These are phyloP conservation scores for Fistularia commersonii DNA, from an alignment of 2,797 vertebrate genomes.

Conservation along the genomic window DNA sequence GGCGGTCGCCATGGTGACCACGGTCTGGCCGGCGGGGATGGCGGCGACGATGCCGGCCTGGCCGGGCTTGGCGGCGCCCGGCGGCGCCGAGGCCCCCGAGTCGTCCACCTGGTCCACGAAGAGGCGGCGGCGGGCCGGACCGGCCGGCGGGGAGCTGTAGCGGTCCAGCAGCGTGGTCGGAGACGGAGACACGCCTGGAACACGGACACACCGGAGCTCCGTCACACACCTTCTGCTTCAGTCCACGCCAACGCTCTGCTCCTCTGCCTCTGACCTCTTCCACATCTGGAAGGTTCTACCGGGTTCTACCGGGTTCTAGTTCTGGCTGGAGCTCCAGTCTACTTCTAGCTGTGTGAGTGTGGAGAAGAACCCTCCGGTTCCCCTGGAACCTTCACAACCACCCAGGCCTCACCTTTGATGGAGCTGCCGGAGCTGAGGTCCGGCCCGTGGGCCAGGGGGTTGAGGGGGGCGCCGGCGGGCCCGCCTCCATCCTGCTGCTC, in stretches of 20 bases:
- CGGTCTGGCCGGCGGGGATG: constrained; percentile 86
- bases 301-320: too few relatives aligned
- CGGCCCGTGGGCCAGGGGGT: constrained; percentile 61
- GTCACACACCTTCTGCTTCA: not conserved
- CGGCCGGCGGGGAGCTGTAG: constrained; percentile 91
- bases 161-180: constrained; percentile 90
- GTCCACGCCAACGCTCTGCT: too few relatives aligned
- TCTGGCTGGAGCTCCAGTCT: too few relatives aligned
- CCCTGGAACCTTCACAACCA: not conserved
- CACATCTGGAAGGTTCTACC: too few relatives aligned
- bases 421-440: constrained; percentile 75
- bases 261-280: too few relatives aligned
- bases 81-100: constrained; percentile 70
- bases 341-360: too few relatives aligned
- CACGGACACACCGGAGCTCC: not conserved
- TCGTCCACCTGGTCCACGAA: constrained; percentile 84
- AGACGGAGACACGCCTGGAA: constrained; percentile 82
- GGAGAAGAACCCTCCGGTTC: too few relatives aligned
- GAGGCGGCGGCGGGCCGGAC: constrained; percentile 91
- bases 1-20: constrained; percentile 89
- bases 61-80: constrained; percentile 18
- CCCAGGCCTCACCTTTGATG: constrained; percentile 49
- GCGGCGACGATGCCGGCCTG: constrained; percentile 69
- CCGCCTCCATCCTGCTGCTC: constrained; percentile 73
- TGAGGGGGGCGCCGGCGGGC: constrained; percentile 66